phyloP scores from a whole-genome alignment of 2,797 vertebrate genomes.

The Malacoraja senta region DNA sequence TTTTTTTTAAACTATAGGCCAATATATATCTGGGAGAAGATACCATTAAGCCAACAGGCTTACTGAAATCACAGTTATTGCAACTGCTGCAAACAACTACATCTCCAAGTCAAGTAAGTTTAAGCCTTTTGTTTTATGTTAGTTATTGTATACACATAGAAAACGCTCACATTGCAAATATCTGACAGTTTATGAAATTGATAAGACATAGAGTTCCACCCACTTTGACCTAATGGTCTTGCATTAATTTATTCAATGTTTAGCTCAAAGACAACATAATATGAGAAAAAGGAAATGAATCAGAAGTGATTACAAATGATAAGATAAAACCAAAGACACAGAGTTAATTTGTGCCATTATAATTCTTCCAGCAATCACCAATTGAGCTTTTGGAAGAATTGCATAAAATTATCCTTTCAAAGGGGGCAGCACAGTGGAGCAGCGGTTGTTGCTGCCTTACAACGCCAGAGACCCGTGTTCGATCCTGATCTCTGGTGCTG shows the following conservation, averaged over 20 bases:
- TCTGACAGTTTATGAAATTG: not conserved
- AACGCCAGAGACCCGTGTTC: no score
- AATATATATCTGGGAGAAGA: constrained; percentile 31
- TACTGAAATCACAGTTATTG: constrained; percentile 33
- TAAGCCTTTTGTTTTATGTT: not conserved
- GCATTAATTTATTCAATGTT: not conserved
- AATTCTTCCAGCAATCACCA: not conserved
- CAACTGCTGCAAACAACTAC: constrained; percentile 22
- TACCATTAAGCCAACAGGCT: constrained; percentile 24
- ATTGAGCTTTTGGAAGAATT: not conserved
- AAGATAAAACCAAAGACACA: not conserved
- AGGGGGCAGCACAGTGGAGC: no score
- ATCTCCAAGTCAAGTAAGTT: constrained; percentile 33
- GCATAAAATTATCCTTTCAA: not conserved
- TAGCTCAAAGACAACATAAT: not conserved
- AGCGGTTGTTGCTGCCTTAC: no score
- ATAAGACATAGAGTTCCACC: not conserved
- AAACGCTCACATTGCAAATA: not conserved
- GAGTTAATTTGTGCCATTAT: not conserved
- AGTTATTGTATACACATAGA: not conserved
- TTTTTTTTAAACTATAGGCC: not conserved
- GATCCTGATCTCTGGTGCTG: no score
- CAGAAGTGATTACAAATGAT: not conserved
- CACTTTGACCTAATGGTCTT: not conserved
- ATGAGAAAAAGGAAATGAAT: not conserved